These are phyloP conservation scores for Lateolabrax maculatus DNA, from an alignment of 2,797 vertebrate genomes.

Conservation along the genomic window DNA sequence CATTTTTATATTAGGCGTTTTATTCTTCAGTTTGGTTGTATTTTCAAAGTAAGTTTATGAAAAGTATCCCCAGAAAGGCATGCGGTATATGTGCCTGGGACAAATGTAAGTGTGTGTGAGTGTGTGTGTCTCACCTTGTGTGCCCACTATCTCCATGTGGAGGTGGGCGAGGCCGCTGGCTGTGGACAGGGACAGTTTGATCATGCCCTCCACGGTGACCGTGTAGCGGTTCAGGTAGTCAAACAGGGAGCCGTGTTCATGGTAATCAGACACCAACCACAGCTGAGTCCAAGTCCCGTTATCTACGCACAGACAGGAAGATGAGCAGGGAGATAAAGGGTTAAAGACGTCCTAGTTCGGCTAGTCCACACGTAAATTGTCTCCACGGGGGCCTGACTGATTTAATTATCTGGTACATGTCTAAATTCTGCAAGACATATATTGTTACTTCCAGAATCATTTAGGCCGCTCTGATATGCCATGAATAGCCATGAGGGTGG, in stretches of 20 bases:
- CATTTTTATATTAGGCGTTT: neutral
- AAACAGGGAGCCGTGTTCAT: slow-evolving; percentile 96
- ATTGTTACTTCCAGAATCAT: neutral
- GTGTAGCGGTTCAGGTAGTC: slow-evolving; percentile 98
- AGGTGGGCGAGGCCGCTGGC: slow-evolving; percentile 97
- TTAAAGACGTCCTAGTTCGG: neutral
- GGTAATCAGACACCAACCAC: slow-evolving; percentile 98
- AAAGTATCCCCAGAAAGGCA: neutral
- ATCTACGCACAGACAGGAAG: slow-evolving; percentile 79
- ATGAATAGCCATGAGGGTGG: neutral
- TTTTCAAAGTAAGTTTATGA: too few species aligned
- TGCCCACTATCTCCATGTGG: slow-evolving; percentile 99
- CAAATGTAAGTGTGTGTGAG: neutral
- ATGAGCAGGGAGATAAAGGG: neutral
- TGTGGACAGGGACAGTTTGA: slow-evolving; percentile 95
- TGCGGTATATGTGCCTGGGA: neutral
- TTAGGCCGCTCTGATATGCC: neutral
- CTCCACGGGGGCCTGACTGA: neutral
- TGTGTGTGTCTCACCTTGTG: slow-evolving; percentile 89
- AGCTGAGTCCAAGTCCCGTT: slow-evolving; percentile 98
- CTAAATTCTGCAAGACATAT: neutral
- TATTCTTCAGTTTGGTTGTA: neutral
- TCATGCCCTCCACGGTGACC: slow-evolving; percentile 97
- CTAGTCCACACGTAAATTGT: neutral
- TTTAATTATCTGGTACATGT: neutral